Evolutionary conservation across 2,797 vertebrate genomes (phyloP), one percentile per base, ranked within the genome.

Genomic region (Alca torda): DNA sequence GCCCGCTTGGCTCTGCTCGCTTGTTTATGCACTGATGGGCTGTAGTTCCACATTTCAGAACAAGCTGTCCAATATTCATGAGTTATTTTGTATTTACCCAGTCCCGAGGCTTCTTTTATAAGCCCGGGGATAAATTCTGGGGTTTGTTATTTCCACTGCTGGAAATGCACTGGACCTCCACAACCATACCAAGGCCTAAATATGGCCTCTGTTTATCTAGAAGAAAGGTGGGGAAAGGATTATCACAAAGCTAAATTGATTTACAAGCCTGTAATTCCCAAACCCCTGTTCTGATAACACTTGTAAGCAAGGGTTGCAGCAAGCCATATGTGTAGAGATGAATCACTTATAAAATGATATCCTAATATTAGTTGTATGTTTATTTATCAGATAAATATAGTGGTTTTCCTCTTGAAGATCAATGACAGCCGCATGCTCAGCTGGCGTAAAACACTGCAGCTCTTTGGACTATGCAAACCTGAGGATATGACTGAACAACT

Each of bases 51-150:
- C 70, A 63, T 94, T 95, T 89, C 93, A 87, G 96, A 95, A 94
- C 95, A 96, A 94, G 70, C 90, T 90, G 93, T 96, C 92, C 90
- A 92, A 91, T 94, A 96, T 96, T 96, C 92, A 68, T 93, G 81
- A 96, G 79, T 89, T 96, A 92, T 95, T 95, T 91, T 92, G 84
- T 87, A 78, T 95, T 94, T 95, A 89, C 67, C 39, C 57, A 76
- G 64, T 85, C 70, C 84, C 59, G 76, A 96, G 41, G 46, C 69
- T 87, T 89, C 84, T 91, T 93, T 92, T 89, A 23, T 61, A 93
- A 95, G 76, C 82, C 65, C 56, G 16, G 10, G 56, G 76, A 92
- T 94, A 92, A 96, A 95, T 89, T 67, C 82, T 82, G 65, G 1
- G 21, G 31, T 89, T 80, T 92, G 65, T 94, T 81, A 63, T 95